Conservation (phyloP, 37 sponge, comb jelly and placozoan genomes). For the Haliclona indistincta region DNA sequence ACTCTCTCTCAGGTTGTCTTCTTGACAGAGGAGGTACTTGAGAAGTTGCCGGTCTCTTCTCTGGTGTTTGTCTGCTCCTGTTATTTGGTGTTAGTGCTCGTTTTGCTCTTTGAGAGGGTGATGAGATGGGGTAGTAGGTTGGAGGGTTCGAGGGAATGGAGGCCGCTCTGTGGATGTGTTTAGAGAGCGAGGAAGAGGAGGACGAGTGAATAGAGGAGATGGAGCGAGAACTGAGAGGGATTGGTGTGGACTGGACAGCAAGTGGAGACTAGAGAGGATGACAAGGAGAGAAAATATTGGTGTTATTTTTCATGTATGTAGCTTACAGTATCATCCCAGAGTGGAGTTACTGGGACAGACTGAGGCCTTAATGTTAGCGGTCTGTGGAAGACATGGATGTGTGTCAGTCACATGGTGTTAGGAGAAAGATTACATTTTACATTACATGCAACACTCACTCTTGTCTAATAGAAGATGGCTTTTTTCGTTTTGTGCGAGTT, state of each 20-base stretch:
- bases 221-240: not conserved
- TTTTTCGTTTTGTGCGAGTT: too few relatives aligned
- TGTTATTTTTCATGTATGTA: not conserved
- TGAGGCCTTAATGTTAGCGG: not conserved
- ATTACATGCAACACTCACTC: too few relatives aligned
- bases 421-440: too few relatives aligned
- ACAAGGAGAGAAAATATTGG: not conserved
- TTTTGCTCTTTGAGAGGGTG: not conserved
- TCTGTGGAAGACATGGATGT: too few relatives aligned
- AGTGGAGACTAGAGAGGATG: not conserved
- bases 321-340: not conserved
- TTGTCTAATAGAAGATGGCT: too few relatives aligned
- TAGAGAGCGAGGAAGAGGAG: too few relatives aligned
- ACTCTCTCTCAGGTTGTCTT: not conserved
- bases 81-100: not conserved
- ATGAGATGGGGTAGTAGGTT: not conserved
- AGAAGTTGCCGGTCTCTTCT: too few relatives aligned
- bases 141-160: too few relatives aligned
- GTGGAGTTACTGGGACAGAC: not conserved
- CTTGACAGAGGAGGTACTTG: not conserved
- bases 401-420: too few relatives aligned
- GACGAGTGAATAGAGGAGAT: too few relatives aligned
- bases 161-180: too few relatives aligned
- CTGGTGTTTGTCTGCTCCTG: too few relatives aligned
- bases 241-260: not conserved